A percentile compares a stretch with the other conserved stretches of the same genome.
Evolutionary conservation across 2,797 vertebrate genomes (phyloP).

Genomic region (Chromis chromis): DNA sequence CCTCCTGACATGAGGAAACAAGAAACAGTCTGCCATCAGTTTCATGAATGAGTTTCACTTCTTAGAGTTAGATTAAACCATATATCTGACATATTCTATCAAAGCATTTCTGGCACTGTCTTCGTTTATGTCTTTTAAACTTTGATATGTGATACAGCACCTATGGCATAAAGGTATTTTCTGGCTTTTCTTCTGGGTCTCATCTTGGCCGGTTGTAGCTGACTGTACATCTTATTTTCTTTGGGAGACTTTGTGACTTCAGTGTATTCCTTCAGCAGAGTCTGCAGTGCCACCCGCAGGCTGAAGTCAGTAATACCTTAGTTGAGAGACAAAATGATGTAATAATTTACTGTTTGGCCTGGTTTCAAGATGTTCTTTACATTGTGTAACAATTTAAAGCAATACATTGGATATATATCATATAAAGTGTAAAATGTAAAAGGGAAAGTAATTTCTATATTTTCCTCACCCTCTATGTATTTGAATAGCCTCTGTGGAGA

Average conservation of each 20-base stretch:
- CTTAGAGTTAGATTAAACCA: not conserved
- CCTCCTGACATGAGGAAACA: conserved; percentile 84
- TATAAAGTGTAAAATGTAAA: not conserved
- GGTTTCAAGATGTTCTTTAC: not conserved
- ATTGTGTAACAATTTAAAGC: not conserved
- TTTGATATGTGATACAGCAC: conserved; percentile 75
- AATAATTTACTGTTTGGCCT: not conserved
- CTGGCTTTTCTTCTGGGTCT: conserved; percentile 96
- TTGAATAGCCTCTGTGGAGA: conserved; percentile 95
- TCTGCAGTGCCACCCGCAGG: conserved; percentile 96
- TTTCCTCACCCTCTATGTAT: conserved; percentile 92
- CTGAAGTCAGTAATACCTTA: conserved; percentile 95
- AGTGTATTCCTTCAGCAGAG: conserved; percentile 96
- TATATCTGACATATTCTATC: not conserved
- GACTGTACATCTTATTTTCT: conserved; percentile 92
- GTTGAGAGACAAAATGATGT: conserved; percentile 13
- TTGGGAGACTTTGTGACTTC: conserved; percentile 93
- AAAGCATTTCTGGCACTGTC: not conserved
- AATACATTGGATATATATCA: not conserved
- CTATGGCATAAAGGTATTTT: conserved; percentile 97
- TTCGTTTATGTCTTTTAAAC: not conserved
- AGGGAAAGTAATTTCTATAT: not conserved
- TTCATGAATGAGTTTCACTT: not conserved
- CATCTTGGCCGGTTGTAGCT: conserved; percentile 91
- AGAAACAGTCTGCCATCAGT: not conserved